A percentile compares a stretch with the other conserved stretches of the same genome.
These are phyloP conservation scores for Eulemur rufifrons DNA, from an alignment of 2,113 vertebrate genomes.

Conservation along the genomic window DNA sequence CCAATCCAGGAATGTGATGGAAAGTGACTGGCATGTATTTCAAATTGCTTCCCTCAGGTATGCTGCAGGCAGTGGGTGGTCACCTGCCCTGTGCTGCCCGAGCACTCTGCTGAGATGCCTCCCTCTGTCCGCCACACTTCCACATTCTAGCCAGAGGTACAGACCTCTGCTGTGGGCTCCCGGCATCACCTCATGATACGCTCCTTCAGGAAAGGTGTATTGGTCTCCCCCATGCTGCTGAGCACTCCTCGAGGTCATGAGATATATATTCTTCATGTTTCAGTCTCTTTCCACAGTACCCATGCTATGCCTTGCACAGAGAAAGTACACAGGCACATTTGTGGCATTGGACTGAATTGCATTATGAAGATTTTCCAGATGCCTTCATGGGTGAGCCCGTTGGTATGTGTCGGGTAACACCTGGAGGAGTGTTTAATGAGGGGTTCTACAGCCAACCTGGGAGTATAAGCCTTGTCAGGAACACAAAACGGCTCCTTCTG, in stretches of 20 bases:
- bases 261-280: background rate
- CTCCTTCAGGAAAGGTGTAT: background rate
- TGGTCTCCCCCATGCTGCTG: background rate
- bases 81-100: background rate
- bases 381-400: background rate
- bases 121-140: background rate
- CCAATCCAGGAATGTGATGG: background rate
- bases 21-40: background rate
- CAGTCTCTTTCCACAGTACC: background rate
- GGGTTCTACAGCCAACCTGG: background rate
- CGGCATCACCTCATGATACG: background rate
- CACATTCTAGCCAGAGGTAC: background rate
- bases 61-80: fast-evolving
- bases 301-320: background rate
- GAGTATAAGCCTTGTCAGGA: background rate
- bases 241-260: background rate
- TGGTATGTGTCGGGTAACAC: background rate
- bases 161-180: background rate
- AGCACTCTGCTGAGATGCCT: background rate
- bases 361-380: background rate
- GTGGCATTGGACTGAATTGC: background rate
- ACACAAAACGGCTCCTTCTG: background rate
- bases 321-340: background rate
- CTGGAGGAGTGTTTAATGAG: background rate
- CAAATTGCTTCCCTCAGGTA: background rate